phyloP scores from a whole-genome alignment of 64 coral and sea anemone species.

The Pachyseris speciosa region DNA sequence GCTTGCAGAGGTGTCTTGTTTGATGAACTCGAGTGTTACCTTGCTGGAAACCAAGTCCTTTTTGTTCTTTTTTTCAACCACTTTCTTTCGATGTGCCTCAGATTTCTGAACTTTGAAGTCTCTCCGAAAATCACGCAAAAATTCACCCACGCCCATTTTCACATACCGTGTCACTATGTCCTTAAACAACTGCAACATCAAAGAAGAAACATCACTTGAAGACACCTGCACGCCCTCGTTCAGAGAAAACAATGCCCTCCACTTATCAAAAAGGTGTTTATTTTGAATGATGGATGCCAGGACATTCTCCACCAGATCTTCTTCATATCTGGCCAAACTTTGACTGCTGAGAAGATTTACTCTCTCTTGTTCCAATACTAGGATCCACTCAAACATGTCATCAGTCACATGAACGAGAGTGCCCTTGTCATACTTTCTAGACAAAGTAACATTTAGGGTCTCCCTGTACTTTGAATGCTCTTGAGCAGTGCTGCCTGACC shows the following conservation, averaged over 20 bases:
- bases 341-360: not conserved
- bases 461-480: not conserved
- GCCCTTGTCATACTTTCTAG: constrained; percentile 10
- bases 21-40: constrained; percentile 3
- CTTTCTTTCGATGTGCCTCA: constrained; percentile 63
- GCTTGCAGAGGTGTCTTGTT: not conserved
- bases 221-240: not conserved
- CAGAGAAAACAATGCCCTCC: not conserved
- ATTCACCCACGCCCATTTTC: constrained; percentile 31
- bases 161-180: constrained; percentile 30
- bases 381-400: not conserved
- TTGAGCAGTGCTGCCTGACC: constrained; percentile 8
- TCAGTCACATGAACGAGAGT: not conserved
- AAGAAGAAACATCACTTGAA: not conserved
- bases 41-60: not conserved
- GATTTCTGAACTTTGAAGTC: constrained; percentile 47
- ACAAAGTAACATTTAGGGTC: not conserved
- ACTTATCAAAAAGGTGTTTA: not conserved
- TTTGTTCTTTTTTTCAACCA: constrained; percentile 33
- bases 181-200: not conserved
- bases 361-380: constrained; percentile 6
- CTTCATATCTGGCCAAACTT: not conserved
- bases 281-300: not conserved
- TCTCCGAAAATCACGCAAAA: constrained; percentile 41
- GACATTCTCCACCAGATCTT: not conserved